These are phyloP conservation scores for Hecatera dysodea DNA, from an alignment of 2,888 invertebrate species.

Conservation along the genomic window DNA sequence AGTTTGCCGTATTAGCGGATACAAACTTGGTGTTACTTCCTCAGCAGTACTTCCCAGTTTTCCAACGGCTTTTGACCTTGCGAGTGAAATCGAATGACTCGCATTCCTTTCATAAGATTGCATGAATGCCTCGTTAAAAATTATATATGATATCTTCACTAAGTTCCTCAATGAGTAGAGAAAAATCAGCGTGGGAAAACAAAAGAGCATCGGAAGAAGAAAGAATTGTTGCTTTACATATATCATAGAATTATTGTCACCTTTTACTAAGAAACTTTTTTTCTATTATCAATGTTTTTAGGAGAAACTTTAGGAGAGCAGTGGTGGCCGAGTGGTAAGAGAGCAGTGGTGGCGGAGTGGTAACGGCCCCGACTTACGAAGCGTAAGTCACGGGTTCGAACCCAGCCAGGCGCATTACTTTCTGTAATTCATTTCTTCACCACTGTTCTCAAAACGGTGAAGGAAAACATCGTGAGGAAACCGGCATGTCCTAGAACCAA, in stretches of 20 bases:
- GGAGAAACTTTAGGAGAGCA: slow-evolving; percentile 53
- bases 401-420: too few relatives aligned
- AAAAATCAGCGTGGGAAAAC: slow-evolving; percentile 35
- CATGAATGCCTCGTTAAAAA: slow-evolving; percentile 38
- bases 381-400: too few relatives aligned
- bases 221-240: slow-evolving; percentile 4
- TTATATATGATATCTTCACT: slow-evolving; percentile 26
- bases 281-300: slow-evolving; percentile 28
- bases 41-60: slow-evolving; percentile 2
- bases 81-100: neutral
- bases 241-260: neutral
- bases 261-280: slow-evolving; percentile 18
- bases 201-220: neutral
- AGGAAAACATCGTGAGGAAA: too few relatives aligned
- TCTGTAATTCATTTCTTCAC: too few relatives aligned
- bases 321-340: too few relatives aligned
- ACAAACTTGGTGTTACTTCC: slow-evolving; percentile 1
- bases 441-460: too few relatives aligned
- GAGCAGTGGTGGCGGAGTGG: too few relatives aligned
- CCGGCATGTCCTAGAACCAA: too few relatives aligned
- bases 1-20: neutral
- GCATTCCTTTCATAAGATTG: slow-evolving; percentile 5
- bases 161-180: slow-evolving; percentile 23
- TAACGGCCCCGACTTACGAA: too few relatives aligned
- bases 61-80: slow-evolving; percentile 4